These are phyloP conservation scores for Drosophila subpulchrella DNA, from an alignment of 1,140 invertebrate genomes.

Conservation along the genomic window DNA sequence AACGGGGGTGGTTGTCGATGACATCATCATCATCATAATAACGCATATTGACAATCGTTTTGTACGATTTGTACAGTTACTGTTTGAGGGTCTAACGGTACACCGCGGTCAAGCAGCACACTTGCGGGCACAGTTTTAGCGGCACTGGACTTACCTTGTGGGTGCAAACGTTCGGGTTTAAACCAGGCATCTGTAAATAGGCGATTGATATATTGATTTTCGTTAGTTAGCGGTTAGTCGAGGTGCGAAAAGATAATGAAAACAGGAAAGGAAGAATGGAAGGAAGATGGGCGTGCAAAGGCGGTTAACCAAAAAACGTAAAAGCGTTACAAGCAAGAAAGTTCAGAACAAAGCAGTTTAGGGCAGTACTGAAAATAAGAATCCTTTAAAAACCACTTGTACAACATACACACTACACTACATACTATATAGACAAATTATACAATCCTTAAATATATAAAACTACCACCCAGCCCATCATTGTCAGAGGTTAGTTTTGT, in stretches of 20 bases:
- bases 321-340: slow-evolving; percentile 9
- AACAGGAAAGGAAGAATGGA: background rate
- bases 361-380: background rate
- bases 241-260: slow-evolving; percentile 44
- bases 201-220: slow-evolving; percentile 83
- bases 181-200: slow-evolving; percentile 95
- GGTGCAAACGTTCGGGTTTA: slow-evolving; percentile 94
- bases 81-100: slow-evolving; percentile 5
- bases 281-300: slow-evolving; percentile 23
- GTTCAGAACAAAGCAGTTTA: slow-evolving; percentile 13
- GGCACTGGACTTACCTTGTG: slow-evolving; percentile 90
- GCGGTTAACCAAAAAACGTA: slow-evolving; percentile 5
- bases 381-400: slow-evolving; percentile 3
- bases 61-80: slow-evolving; percentile 35
- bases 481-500: slow-evolving; percentile 76
- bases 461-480: slow-evolving; percentile 32
- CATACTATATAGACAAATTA: slow-evolving; percentile 31
- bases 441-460: slow-evolving; percentile 47
- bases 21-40: slow-evolving; percentile 66
- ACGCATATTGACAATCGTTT: slow-evolving; percentile 45
- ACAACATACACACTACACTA: background rate
- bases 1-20: slow-evolving; percentile 42
- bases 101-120: slow-evolving; percentile 25
- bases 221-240: slow-evolving; percentile 76
- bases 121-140: slow-evolving; percentile 40